Evolutionary conservation across 2,113 vertebrate genomes (phyloP).

Genomic region (Melanotaenia duboulayi): DNA sequence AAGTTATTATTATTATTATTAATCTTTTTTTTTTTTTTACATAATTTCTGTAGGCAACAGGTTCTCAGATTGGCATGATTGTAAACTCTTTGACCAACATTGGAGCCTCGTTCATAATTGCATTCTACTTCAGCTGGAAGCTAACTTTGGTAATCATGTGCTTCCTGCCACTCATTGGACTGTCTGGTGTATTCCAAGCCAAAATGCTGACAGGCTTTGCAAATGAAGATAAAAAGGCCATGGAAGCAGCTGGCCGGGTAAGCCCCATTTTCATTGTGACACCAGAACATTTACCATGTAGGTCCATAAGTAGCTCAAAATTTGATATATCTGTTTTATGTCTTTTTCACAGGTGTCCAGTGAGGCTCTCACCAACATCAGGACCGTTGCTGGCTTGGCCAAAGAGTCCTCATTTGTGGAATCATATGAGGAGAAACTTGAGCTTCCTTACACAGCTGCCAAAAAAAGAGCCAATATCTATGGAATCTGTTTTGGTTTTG

Average conservation of each 20-base stretch:
- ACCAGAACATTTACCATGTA: not conserved
- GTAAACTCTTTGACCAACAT: constrained; percentile 82
- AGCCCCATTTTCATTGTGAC: not conserved
- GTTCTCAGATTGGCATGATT: constrained; percentile 85
- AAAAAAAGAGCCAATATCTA: constrained; percentile 80
- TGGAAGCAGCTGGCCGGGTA: constrained; percentile 83
- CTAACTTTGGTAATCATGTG: constrained; percentile 81
- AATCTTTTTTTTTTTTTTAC: not conserved
- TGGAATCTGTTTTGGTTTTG: constrained; percentile 81
- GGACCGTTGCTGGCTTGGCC: constrained; percentile 83
- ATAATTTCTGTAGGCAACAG: constrained; percentile 77
- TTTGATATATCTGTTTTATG: not conserved
- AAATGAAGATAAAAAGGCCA: constrained; percentile 79
- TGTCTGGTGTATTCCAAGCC: constrained; percentile 79
- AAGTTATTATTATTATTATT: not conserved
- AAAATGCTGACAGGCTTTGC: constrained; percentile 84
- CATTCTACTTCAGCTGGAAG: constrained; percentile 86
- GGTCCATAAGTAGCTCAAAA: not conserved
- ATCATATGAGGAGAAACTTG: constrained; percentile 75
- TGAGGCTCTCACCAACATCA: constrained; percentile 83
- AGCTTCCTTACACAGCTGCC: constrained; percentile 73
- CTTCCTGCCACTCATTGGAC: constrained; percentile 81
- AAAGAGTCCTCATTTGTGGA: constrained; percentile 81
- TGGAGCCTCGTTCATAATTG: constrained; percentile 80
- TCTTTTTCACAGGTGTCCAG: constrained; percentile 77